Evolutionary conservation across 2,113 vertebrate species (phyloP), one percentile per base, ranked within the genome.

Genomic region (Siniperca chuatsi): DNA sequence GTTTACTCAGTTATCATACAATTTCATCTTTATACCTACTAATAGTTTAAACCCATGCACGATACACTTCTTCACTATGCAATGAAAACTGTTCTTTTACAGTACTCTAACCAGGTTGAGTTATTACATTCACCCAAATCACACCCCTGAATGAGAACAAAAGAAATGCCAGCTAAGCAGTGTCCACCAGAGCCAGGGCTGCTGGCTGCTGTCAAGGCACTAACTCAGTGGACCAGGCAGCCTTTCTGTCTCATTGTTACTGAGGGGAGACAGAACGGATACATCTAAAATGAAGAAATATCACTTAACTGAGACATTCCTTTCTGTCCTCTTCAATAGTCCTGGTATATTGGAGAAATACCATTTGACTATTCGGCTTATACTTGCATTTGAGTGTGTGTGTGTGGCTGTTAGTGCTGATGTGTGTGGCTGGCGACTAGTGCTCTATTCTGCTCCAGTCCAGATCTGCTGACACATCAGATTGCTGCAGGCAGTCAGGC

Each of bases 151-250:
- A 65, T 60, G 46, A 57, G 81, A 89, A 92, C 87, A 92, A 92
- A 89, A 55, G 73, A 93, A 92, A 86, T 90, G 88, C 84, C 75
- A 79, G 57, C 87, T 88, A 90, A 89, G 92, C 87, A 90, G 67
- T 67, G 77, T 84, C 64, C 64, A 23, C 55, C 72, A 90, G 87
- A 90, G 81, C 85, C 89, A 54, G 78, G 35, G 37, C 82, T 85
- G 73, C 81, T 85, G 77, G 68, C 60, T 79, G 64, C 75, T 75
- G 80, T 74, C 69, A 76, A 40, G 68, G 33, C 78, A 42, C 35
- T 37, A 37, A 75, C 69, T 67, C 37, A 29, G 70, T 25, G 57
- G 21, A 50, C 15, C 70, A 75, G 71, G n/a, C 52, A 23, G 71
- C 37, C 20, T 20, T 33, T 72, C 25, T 67, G 55, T 57, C 13